A percentile compares a stretch with the other conserved stretches of the same genome.
Evolutionary conservation across 92 coral and sea anemone species (phyloP).

Genomic region (Epizoanthus illoricatus): DNA sequence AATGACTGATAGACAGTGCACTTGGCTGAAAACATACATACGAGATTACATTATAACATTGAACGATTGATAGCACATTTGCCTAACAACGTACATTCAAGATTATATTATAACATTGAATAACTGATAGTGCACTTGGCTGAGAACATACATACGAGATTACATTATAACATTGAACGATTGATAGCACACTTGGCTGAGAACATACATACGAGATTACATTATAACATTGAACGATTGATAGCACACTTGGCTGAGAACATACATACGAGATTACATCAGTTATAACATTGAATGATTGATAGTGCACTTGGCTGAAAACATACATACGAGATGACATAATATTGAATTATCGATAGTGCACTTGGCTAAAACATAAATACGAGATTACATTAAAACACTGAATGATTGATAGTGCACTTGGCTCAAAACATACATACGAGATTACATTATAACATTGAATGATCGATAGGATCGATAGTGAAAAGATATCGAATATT

Average conservation of each 20-base stretch:
- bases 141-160: not conserved
- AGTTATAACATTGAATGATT: not conserved
- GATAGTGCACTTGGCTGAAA: conserved; percentile 55
- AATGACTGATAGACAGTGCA: conserved; percentile 22
- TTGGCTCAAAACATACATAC: conserved; percentile 43
- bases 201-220: not conserved
- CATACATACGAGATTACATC: not conserved
- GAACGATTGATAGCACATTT: conserved; percentile 30
- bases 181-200: not conserved
- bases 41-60: not conserved
- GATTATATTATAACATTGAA: not conserved
- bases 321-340: not conserved
- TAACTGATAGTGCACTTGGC: conserved; percentile 46
- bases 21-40: conserved; percentile 45
- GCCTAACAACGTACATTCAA: conserved; percentile 35
- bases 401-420: conserved; percentile 15
- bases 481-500: not conserved
- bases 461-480: too few species aligned
- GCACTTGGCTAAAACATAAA: conserved; percentile 54
- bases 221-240: too few species aligned
- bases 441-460: not conserved
- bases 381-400: not conserved
- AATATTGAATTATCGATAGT: too few species aligned
- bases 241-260: conserved; percentile 59
- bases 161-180: not conserved